Evolutionary conservation across 2,888 invertebrate species (phyloP), one percentile per base, ranked within the genome.

Genomic region (Pristionchus fissidentatus): DNA sequence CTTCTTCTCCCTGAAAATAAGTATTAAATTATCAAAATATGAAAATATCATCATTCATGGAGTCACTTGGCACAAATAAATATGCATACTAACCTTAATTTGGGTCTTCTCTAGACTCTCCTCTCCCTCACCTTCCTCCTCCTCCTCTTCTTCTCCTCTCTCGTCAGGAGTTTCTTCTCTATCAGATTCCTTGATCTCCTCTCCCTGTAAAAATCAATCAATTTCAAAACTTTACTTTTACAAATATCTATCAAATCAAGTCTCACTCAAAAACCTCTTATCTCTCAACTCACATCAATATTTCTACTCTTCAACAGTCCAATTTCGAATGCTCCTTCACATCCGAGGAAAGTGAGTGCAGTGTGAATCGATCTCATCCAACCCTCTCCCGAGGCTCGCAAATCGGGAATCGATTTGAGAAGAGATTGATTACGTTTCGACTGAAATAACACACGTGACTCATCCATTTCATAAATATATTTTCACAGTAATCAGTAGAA

Each of bases 261-360:
- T n/a, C n/a, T n/a, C n/a, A n/a, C n/a, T n/a, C n/a, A n/a, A n/a
- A n/a, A n/a, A n/a, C n/a, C n/a, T n/a, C n/a, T n/a, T n/a, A n/a
- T n/a, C n/a, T n/a, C n/a, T 13, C 22, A 41, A 43, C 83, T 83
- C 43, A 83, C 83, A 83, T 83, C 83, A 22, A 83, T 83, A 52
- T 83, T 46, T 32, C 83, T 73, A 41, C 83, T 73, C 83, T 83
- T 73, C 29, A 73, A 46, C 19, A 75, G 55, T n/a, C 75, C 75
- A 22, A 83, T 83, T 32, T 83, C 75, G 75, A 83, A 83, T 19
- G 83, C 83, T 5, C 13, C 15, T 29, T 75, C 73, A 66, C 83
- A 83, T n/a, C 75, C 75, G 43, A 83, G 52, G 52, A 83, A 83
- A n/a, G 35, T 32, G 38, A 83, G 55, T 26, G 55, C 55, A 38